phyloP scores from a whole-genome alignment of 2,113 vertebrate species.

The Otus sunia region DNA sequence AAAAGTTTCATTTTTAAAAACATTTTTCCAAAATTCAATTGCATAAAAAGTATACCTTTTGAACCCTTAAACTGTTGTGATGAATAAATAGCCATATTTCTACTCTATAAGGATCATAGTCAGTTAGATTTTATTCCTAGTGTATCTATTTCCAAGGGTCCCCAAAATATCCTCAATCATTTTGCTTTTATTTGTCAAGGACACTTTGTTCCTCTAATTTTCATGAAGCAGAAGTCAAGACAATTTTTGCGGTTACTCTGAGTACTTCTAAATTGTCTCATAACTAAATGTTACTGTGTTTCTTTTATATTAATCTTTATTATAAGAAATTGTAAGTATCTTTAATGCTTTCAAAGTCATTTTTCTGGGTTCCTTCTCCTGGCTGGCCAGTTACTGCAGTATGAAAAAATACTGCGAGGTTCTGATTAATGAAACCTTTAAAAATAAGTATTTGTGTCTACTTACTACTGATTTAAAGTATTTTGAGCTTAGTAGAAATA shows the following conservation, averaged over 20 bases:
- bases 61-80: constrained; percentile 52
- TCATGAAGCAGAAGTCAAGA: background rate
- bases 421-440: background rate
- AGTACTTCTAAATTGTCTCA: background rate
- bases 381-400: background rate
- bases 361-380: background rate
- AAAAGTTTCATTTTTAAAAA: background rate
- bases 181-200: constrained; percentile 14
- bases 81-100: constrained; percentile 40
- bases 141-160: background rate
- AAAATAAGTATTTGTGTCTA: background rate
- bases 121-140: constrained; percentile 53
- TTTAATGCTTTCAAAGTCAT: background rate
- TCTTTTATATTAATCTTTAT: background rate
- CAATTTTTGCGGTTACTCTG: background rate
- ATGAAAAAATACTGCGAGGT: background rate
- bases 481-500: constrained; percentile 7
- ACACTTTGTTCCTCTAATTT: background rate
- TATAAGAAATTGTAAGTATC: background rate
- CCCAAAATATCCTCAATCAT: background rate
- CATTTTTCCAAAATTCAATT: background rate
- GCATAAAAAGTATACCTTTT: constrained; percentile 4
- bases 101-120: background rate
- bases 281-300: background rate
- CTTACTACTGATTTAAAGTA: background rate